phyloP scores from a whole-genome alignment of 2,888 invertebrate genomes.

The Pammene fasciana region DNA sequence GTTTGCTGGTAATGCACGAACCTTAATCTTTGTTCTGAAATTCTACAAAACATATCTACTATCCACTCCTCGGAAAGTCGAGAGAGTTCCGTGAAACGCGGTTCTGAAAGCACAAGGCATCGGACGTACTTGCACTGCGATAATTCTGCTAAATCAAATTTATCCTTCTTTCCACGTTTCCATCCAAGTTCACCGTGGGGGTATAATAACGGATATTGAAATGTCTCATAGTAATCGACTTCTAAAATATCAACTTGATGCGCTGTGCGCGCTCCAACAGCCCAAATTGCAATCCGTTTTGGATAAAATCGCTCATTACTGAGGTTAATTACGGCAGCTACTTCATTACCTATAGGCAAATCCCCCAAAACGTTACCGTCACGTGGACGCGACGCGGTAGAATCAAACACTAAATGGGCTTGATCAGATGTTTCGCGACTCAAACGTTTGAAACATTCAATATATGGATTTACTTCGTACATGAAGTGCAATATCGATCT shows the following conservation, averaged over 20 bases:
- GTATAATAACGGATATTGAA: conserved; percentile 17
- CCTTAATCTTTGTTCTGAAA: conserved; percentile 2
- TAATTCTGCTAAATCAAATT: neutral
- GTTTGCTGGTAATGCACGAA: neutral
- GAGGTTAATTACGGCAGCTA: neutral
- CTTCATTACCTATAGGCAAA: neutral
- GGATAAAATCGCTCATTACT: neutral
- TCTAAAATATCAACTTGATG: neutral
- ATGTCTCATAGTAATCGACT: neutral
- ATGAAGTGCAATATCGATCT: neutral
- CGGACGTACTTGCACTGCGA: conserved; percentile 4
- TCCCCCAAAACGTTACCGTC: conserved; percentile 16
- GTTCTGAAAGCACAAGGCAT: conserved; percentile 13
- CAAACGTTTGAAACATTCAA: conserved; percentile 1
- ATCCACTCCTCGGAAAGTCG: conserved; percentile 10
- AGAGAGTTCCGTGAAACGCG: conserved; percentile 5
- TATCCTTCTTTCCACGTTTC: neutral
- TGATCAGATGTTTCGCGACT: neutral
- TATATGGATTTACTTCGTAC: conserved; percentile 3
- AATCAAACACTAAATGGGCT: conserved; percentile 7
- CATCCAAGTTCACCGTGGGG: conserved; percentile 14
- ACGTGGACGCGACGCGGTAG: conserved; percentile 3
- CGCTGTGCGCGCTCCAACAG: neutral
- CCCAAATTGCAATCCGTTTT: neutral
- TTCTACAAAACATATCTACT: conserved; percentile 13